Conservation (phyloP, 2,113 vertebrate species). For the Anolis carolinensis region DNA sequence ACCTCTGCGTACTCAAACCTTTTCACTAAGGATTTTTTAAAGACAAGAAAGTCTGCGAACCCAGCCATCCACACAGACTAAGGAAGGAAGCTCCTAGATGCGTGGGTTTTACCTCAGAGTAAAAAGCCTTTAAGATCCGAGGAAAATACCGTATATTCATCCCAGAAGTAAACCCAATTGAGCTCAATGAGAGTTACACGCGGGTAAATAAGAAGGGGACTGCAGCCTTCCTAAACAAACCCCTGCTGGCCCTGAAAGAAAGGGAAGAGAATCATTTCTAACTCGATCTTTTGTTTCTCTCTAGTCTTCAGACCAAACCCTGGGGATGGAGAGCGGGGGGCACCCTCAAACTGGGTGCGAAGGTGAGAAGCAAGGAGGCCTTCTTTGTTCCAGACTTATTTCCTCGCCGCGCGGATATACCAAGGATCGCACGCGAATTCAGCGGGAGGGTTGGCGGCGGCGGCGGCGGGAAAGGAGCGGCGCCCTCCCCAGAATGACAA, state of each 20-base stretch:
- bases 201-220: not conserved
- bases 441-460: not conserved
- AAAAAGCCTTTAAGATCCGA: not conserved
- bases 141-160: too few relatives aligned
- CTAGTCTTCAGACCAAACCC: slow-evolving; percentile 1
- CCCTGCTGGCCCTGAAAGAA: slow-evolving; percentile 26
- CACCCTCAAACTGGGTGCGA: slow-evolving; percentile 22
- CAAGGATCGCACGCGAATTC: not conserved
- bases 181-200: not conserved
- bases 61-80: not conserved
- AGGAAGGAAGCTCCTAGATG: not conserved
- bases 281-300: not conserved
- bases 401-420: not conserved
- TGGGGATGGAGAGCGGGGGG: slow-evolving; percentile 41
- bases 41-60: not conserved
- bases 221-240: not conserved
- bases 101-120: not conserved
- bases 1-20: not conserved
- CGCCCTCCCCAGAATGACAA: not conserved
- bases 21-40: not conserved
- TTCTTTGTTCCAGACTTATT: too few relatives aligned
- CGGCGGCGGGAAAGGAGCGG: not conserved
- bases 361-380: not conserved
- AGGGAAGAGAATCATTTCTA: slow-evolving; percentile 38
- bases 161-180: not conserved